Conservation (phyloP, 2,797 vertebrate genomes). For the Onychomys torridus region DNA sequence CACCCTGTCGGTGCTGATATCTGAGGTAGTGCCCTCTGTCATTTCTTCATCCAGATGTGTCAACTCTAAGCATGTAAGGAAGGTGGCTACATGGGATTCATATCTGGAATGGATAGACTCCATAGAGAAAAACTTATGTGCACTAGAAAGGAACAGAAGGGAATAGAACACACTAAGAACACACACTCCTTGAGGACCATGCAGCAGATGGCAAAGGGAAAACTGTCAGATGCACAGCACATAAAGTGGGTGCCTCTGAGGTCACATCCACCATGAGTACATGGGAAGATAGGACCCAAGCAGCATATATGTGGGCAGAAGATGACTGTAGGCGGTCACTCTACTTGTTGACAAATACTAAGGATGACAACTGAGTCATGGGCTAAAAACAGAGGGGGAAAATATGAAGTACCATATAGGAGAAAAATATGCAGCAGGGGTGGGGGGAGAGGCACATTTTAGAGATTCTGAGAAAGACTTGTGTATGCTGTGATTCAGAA, state of each 20-base stretch:
- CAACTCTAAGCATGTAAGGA: background rate
- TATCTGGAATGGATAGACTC: background rate
- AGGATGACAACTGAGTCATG: background rate
- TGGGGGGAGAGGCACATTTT: background rate
- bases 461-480: conserved; percentile 7
- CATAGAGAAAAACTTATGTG: background rate
- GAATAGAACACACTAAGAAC: accelerated
- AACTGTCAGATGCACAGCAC: accelerated
- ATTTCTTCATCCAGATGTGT: background rate
- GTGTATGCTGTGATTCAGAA: conserved; percentile 7
- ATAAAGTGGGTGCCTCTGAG: background rate
- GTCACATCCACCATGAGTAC: background rate
- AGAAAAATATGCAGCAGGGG: background rate
- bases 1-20: background rate
- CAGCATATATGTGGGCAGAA: background rate
- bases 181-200: background rate
- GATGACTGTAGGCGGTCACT: background rate
- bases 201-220: background rate
- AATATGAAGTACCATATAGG: background rate
- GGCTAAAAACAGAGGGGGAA: background rate
- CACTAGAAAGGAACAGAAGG: background rate
- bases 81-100: accelerated
- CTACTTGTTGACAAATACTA: background rate
- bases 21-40: background rate
- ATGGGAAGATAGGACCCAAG: background rate